These are phyloP conservation scores for Prosapia bicincta DNA, from an alignment of 2,888 invertebrate genomes.

Conservation along the genomic window DNA sequence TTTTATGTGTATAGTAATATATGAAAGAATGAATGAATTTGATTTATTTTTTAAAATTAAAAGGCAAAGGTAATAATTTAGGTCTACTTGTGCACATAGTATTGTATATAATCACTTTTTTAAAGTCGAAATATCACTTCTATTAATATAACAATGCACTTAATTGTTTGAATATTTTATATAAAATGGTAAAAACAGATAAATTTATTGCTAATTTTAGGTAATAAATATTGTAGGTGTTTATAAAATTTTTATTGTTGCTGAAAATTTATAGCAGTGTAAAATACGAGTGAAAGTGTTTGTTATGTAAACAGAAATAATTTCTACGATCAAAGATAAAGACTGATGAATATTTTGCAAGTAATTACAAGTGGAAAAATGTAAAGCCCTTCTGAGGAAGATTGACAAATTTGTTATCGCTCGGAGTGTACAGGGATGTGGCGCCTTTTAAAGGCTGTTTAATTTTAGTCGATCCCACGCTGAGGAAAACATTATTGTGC, in stretches of 20 bases:
- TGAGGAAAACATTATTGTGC: not conserved
- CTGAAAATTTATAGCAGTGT: slow-evolving; percentile 10
- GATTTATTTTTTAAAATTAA: slow-evolving; percentile 20
- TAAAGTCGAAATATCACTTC: slow-evolving; percentile 9
- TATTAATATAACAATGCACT: slow-evolving; percentile 2
- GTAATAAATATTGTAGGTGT: not conserved
- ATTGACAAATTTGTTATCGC: not conserved
- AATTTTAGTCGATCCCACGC: not conserved
- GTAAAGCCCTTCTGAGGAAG: not conserved
- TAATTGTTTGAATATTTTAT: slow-evolving; percentile 19
- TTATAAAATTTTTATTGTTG: slow-evolving; percentile 15
- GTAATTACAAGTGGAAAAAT: not conserved
- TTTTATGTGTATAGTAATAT: not conserved
- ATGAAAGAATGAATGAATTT: slow-evolving; percentile 17
- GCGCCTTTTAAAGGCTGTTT: not conserved
- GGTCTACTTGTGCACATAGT: slow-evolving; percentile 28
- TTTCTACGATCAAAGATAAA: not conserved
- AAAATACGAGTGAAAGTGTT: not conserved
- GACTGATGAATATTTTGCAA: not conserved
- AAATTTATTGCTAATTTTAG: slow-evolving; percentile 12
- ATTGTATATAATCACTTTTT: slow-evolving; percentile 25
- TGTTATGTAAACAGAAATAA: not conserved
- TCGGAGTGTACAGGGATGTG: slow-evolving; percentile 16
- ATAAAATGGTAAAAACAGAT: slow-evolving; percentile 17
- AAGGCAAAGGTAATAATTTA: slow-evolving; percentile 3